phyloP scores from a whole-genome alignment of 1,140 invertebrate genomes.

The Periplaneta americana region DNA sequence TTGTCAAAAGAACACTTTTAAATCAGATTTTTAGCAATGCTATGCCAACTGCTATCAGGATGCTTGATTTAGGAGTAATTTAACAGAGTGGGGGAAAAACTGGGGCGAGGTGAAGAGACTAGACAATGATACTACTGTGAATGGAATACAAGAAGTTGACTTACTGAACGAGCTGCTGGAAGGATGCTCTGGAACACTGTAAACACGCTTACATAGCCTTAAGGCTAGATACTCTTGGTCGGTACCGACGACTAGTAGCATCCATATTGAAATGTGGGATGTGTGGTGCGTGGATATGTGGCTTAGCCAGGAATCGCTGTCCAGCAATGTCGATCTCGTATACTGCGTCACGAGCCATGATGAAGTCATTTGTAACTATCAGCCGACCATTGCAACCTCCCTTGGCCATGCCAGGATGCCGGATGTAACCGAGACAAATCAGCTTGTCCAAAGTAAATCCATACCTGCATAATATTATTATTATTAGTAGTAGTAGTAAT shows the following conservation, averaged over 20 bases:
- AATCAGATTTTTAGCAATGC: too few species aligned
- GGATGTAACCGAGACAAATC: constrained; percentile 61
- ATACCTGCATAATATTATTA: constrained; percentile 52
- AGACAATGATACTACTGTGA: too few species aligned
- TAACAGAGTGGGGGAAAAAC: too few species aligned
- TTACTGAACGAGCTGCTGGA: too few species aligned
- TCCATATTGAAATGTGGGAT: constrained; percentile 27
- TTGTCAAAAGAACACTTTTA: too few species aligned
- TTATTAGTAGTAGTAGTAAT: too few species aligned
- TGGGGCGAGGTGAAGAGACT: too few species aligned
- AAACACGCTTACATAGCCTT: not conserved
- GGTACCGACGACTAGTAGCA: constrained; percentile 25
- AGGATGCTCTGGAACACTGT: too few species aligned
- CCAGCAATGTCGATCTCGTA: constrained; percentile 67
- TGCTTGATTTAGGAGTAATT: too few species aligned
- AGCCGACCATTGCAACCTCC: constrained; percentile 29
- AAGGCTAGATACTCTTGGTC: constrained; percentile 26
- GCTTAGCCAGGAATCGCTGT: constrained; percentile 50
- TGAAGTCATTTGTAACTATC: constrained; percentile 55
- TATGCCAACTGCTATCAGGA: too few species aligned
- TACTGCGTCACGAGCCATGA: constrained; percentile 48
- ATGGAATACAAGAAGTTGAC: too few species aligned
- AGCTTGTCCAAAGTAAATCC: constrained; percentile 56
- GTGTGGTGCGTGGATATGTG: constrained; percentile 50
- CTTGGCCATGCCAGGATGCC: constrained; percentile 33